Evolutionary conservation across 2,888 invertebrate species (phyloP).

Genomic region (Cylindroiulus punctatus): DNA sequence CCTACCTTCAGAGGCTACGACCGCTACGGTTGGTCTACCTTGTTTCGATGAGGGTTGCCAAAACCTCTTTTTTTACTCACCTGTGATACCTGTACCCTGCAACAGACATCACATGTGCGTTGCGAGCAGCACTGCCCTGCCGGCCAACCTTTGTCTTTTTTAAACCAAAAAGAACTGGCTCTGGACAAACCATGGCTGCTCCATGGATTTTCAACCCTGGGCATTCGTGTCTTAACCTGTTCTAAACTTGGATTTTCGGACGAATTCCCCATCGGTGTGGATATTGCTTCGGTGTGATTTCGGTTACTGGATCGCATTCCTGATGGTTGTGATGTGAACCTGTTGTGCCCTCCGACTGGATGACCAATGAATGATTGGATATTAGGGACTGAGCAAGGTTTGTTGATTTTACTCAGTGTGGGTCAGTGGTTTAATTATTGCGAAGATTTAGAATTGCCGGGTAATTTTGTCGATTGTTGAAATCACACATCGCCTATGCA

Average conservation of each 20-base stretch:
- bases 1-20: conserved; percentile 36
- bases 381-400: not conserved
- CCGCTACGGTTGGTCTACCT: conserved; percentile 38
- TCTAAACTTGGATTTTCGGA: not conserved
- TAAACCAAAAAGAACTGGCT: not conserved
- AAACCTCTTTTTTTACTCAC: conserved; percentile 29
- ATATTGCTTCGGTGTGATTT: not conserved
- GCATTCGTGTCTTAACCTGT: not conserved
- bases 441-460: too few species aligned
- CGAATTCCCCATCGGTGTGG: not conserved
- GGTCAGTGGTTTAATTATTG: not conserved
- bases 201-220: not conserved
- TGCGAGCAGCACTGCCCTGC: not conserved
- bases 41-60: not conserved
- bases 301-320: not conserved
- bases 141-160: conserved; percentile 3
- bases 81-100: not conserved
- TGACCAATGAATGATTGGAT: not conserved
- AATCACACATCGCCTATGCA: too few species aligned
- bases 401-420: not conserved
- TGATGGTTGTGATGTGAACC: not conserved
- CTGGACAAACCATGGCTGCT: not conserved
- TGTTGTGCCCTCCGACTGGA: not conserved
- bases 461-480: too few species aligned
- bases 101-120: conserved; percentile 26